Evolutionary conservation across 2,888 invertebrate species (phyloP), one percentile per base, ranked within the genome.

Genomic region (Nyleta sp.): DNA sequence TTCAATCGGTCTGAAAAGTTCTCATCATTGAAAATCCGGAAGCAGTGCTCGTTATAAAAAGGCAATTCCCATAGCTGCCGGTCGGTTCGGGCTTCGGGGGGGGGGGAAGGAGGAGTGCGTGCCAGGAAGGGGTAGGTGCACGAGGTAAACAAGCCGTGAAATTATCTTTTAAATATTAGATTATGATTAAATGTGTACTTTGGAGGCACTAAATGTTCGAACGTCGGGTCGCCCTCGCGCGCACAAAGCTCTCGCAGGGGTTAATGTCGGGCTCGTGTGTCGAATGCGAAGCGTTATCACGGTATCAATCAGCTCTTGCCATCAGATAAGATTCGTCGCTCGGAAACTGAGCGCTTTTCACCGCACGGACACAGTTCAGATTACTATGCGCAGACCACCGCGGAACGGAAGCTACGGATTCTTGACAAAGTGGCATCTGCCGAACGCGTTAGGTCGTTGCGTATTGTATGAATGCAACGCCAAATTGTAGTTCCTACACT

Each of bases 141-240:
- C 80, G 88, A 83, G 82, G 88, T 88, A 90, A 90, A 90, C 90
- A 90, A 87, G 85, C 90, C 90, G 89, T 91, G 90, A 91, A 91
- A 91, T 91, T 91, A 90, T 90, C 89, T 90, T 89, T 90, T 91
- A 90, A 91, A 91, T 91, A 91, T 91, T 90, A 90, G 89, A 90
- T 91, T 90, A 91, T 89, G 89, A 91, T 90, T 90, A 89, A 90
- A 90, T 89, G 88, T 89, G 89, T 89, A 88, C 88, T 86, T 87
- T 83, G 83, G 81, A 86, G 86, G 84, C 83, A 85, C 85, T 88
- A 88, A 89, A 88, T 84, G 87, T 88, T 89, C 86, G 82, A 83
- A 76, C 83, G 82, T 64, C 77, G 75, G 68, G 80, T 84, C 78
- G 59, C 74, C 79, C 79, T 78, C 71, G 74, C 42, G 80, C 80